Conservation (phyloP, 1,140 invertebrate genomes). For the Notospermus geniculatus region DNA sequence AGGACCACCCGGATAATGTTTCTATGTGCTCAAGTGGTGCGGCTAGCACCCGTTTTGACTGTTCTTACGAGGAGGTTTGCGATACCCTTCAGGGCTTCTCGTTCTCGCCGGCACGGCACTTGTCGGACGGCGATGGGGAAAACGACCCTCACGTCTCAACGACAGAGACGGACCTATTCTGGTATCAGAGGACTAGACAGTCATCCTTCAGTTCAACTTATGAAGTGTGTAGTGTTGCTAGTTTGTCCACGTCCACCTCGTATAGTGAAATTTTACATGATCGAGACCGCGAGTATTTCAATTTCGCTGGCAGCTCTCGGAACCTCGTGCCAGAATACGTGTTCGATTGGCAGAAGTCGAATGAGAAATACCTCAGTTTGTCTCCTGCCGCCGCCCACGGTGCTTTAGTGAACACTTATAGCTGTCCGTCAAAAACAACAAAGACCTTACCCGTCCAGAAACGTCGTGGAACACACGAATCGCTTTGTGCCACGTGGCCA, state of each 20-base stretch:
- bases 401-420: neutral
- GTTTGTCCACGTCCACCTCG: neutral
- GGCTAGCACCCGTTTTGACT: slow-evolving; percentile 4
- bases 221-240: neutral
- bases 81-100: neutral
- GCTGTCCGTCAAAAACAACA: slow-evolving; percentile 6
- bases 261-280: slow-evolving; percentile 3
- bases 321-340: neutral
- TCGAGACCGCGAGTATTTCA: neutral
- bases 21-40: slow-evolving; percentile 9
- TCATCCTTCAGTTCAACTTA: slow-evolving; percentile 1
- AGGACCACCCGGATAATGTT: neutral
- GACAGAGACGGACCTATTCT: neutral
- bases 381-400: slow-evolving; percentile 1
- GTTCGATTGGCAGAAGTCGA: neutral
- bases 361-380: slow-evolving; percentile 1
- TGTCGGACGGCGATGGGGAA: neutral
- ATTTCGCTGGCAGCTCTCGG: neutral
- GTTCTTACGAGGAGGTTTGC: slow-evolving; percentile 5
- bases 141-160: neutral
- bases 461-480: slow-evolving; percentile 5
- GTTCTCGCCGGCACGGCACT: too few species aligned
- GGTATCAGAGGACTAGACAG: neutral
- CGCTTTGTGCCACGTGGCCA: slow-evolving; percentile 17
- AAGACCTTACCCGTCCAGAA: neutral